A percentile compares a stretch with the other conserved stretches of the same genome.
Conservation (phyloP, 2,113 vertebrate species). For the Rhombomys opimus region DNA sequence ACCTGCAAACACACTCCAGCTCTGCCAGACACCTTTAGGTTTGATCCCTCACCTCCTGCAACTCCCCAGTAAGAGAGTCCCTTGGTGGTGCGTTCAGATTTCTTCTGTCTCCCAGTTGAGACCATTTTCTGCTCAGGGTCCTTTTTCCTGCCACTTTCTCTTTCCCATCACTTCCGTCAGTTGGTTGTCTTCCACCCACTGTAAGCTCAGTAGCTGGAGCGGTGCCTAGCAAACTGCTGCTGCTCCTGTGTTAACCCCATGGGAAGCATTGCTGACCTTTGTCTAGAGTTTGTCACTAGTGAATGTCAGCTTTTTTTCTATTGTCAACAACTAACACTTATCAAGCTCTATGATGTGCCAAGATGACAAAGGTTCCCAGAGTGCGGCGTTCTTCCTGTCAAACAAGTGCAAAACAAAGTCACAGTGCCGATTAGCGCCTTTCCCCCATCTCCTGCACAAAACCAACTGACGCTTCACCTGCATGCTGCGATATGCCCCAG, state of each 20-base stretch:
- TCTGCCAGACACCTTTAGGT: not conserved
- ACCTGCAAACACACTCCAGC: not conserved
- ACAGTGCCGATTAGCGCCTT: not conserved
- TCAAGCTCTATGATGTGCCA: not conserved
- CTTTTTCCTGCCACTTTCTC: not conserved
- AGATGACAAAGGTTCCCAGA: conserved; percentile 2
- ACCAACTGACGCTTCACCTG: not conserved
- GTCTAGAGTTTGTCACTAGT: not conserved
- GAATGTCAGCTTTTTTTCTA: not conserved
- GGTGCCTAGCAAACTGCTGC: not conserved
- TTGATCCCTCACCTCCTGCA: not conserved
- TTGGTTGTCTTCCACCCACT: not conserved
- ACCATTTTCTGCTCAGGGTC: not conserved
- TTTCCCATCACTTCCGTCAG: not conserved
- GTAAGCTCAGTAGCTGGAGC: not conserved
- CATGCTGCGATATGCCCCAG: not conserved
- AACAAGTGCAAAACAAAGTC: not conserved
- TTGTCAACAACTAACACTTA: not conserved
- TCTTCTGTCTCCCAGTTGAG: not conserved
- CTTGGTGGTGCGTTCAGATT: not conserved
- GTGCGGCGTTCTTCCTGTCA: not conserved
- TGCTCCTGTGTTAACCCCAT: not conserved
- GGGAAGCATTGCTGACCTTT: not conserved
- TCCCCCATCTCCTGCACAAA: not conserved
- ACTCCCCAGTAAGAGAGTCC: not conserved